phyloP scores from a whole-genome alignment of 2,113 vertebrate genomes.

The Pagrus major region DNA sequence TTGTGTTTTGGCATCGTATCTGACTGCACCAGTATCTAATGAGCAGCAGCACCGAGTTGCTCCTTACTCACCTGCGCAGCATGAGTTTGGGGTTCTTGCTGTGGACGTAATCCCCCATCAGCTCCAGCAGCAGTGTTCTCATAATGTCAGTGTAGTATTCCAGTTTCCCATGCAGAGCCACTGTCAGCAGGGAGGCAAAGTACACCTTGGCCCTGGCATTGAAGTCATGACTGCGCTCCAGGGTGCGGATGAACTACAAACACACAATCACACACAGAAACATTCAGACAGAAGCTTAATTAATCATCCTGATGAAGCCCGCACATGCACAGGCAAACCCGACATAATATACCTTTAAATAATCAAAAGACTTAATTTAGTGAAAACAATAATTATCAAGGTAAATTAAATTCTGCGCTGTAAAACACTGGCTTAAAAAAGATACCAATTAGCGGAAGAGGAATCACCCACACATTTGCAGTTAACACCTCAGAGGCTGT shows the following conservation, averaged over 20 bases:
- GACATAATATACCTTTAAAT: constrained; percentile 40
- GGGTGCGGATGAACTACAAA: constrained; percentile 94
- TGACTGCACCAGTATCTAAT: background rate
- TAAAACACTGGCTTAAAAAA: constrained; percentile 49
- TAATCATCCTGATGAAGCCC: constrained; percentile 26
- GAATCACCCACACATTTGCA: constrained; percentile 59
- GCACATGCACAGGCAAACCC: constrained; percentile 25
- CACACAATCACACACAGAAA: constrained; percentile 14
- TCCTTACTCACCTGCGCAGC: constrained; percentile 91
- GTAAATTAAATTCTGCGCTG: constrained; percentile 57
- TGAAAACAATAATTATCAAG: constrained; percentile 59
- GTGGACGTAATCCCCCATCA: constrained; percentile 95
- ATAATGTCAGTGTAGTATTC: constrained; percentile 99
- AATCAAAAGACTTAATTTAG: constrained; percentile 42
- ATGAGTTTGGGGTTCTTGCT: constrained; percentile 99
- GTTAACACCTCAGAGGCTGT: constrained; percentile 64
- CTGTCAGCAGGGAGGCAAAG: constrained; percentile 95
- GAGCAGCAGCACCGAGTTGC: background rate
- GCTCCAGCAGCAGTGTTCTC: constrained; percentile 94
- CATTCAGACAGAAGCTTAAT: constrained; percentile 34
- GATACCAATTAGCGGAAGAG: constrained; percentile 58
- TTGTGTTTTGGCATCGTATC: background rate
- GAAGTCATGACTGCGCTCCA: constrained; percentile 95
- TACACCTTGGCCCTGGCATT: constrained; percentile 95
- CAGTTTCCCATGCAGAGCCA: constrained; percentile 96